Conservation (phyloP, 23 tunicate genomes). For the Corella eumyota region DNA sequence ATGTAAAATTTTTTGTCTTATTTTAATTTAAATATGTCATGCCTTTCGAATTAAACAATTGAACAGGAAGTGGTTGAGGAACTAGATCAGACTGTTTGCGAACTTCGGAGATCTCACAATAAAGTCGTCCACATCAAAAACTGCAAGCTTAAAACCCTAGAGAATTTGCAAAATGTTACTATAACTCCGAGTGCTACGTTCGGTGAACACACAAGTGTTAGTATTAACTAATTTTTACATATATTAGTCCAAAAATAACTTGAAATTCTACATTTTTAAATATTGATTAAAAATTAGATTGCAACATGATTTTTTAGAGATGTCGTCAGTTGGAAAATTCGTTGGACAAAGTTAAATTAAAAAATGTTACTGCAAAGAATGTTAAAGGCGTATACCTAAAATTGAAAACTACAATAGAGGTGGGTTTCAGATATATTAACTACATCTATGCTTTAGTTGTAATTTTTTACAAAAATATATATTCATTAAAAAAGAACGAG, state of each 20-base stretch:
- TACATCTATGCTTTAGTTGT: too few relatives aligned
- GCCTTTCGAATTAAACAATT: too few relatives aligned
- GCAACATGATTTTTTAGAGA: conserved; percentile 8
- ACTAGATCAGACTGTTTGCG: conserved; percentile 22
- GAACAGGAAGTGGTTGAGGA: conserved; percentile 13
- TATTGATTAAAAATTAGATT: too few relatives aligned
- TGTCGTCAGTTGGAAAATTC: conserved; percentile 44
- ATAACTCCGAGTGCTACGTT: neutral
- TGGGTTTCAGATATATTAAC: neutral
- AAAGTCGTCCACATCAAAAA: conserved; percentile 14
- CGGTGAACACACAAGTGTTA: conserved; percentile 4
- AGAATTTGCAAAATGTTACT: conserved; percentile 1
- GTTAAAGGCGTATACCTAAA: conserved; percentile 20
- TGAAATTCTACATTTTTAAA: too few relatives aligned
- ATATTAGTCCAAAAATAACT: too few relatives aligned
- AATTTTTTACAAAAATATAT: too few relatives aligned
- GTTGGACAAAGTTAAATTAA: conserved; percentile 38
- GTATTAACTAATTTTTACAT: neutral
- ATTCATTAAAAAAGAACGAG: conserved; percentile 14
- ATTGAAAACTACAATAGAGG: conserved; percentile 19
- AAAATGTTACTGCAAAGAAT: conserved; percentile 21
- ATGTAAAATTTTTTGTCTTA: too few relatives aligned
- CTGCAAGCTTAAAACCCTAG: neutral
- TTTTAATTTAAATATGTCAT: too few relatives aligned
- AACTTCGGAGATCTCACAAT: conserved; percentile 15